A percentile compares a stretch with the other conserved stretches of the same genome.
Evolutionary conservation across 2,888 invertebrate genomes (phyloP).

Genomic region (Drosophila aldrichi): DNA sequence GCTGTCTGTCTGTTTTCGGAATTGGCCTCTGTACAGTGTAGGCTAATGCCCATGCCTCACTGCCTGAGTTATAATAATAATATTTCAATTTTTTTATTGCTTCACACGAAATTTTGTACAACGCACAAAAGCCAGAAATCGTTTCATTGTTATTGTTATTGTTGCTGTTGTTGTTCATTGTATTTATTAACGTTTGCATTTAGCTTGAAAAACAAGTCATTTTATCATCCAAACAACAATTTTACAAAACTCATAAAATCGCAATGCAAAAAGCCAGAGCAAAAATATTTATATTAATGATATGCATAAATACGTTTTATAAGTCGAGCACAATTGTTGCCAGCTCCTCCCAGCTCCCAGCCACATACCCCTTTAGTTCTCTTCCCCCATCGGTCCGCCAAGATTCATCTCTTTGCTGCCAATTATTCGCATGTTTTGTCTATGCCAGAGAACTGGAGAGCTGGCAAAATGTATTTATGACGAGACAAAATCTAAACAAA

Average conservation of each 20-base stretch:
- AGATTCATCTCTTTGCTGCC: conserved; percentile 21
- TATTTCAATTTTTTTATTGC: conserved; percentile 37
- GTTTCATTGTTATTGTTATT: conserved; percentile 25
- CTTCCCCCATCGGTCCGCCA: not conserved
- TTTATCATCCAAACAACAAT: conserved; percentile 56
- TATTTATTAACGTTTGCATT: conserved; percentile 42
- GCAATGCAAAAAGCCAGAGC: conserved; percentile 55
- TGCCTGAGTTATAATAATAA: conserved; percentile 18
- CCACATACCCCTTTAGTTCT: not conserved
- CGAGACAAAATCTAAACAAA: conserved; percentile 69
- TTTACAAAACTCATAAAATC: conserved; percentile 69
- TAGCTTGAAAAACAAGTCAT: conserved; percentile 55
- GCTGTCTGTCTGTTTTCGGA: conserved; percentile 3
- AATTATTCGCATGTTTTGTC: conserved; percentile 40
- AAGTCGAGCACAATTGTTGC: conserved; percentile 29
- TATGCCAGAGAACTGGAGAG: conserved; percentile 22
- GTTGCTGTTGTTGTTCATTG: conserved; percentile 18
- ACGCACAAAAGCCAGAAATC: conserved; percentile 24
- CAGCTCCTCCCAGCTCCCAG: not conserved
- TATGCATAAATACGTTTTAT: conserved; percentile 60
- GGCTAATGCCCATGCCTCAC: not conserved
- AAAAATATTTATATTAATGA: conserved; percentile 75
- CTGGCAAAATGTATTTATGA: conserved; percentile 58
- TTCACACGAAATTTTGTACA: conserved; percentile 20
- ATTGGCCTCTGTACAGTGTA: conserved; percentile 10